Conservation (phyloP, 1,140 invertebrate genomes). For the Mactra quadrangularis region DNA sequence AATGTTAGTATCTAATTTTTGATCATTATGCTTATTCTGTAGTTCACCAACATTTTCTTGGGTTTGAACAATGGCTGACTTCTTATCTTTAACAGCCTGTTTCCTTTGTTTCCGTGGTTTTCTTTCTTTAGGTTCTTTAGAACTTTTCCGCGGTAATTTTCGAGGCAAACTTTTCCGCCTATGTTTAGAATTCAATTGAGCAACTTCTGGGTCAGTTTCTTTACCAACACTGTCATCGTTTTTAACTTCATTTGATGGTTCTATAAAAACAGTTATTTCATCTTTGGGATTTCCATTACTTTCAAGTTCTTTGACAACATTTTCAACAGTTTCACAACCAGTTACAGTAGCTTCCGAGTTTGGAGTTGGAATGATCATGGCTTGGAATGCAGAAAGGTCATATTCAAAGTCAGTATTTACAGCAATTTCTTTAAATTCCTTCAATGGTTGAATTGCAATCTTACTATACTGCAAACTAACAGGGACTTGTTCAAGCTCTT, state of each 20-base stretch:
- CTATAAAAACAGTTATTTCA: background rate
- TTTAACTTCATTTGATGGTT: background rate
- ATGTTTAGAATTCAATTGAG: slow-evolving; percentile 13
- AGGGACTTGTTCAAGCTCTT: slow-evolving; percentile 16
- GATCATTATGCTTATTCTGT: background rate
- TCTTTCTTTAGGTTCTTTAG: slow-evolving; percentile 8
- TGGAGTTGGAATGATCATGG: background rate
- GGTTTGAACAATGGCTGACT: background rate
- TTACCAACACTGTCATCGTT: background rate
- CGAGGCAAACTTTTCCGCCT: slow-evolving; percentile 53
- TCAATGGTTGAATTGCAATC: background rate
- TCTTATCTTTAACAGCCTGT: background rate
- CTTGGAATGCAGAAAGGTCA: slow-evolving; percentile 21
- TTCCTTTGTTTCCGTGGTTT: slow-evolving; percentile 26
- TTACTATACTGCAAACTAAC: slow-evolving; percentile 2
- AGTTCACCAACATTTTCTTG: background rate
- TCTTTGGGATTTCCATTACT: background rate
- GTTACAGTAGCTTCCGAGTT: background rate
- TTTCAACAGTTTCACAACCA: background rate
- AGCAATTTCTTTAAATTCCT: slow-evolving; percentile 28
- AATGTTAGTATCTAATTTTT: background rate
- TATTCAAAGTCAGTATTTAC: slow-evolving; percentile 53
- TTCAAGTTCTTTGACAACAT: background rate
- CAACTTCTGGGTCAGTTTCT: background rate
- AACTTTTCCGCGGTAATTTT: slow-evolving; percentile 33